Evolutionary conservation across 2,797 vertebrate species (phyloP).

Genomic region (Coluber constrictor): DNA sequence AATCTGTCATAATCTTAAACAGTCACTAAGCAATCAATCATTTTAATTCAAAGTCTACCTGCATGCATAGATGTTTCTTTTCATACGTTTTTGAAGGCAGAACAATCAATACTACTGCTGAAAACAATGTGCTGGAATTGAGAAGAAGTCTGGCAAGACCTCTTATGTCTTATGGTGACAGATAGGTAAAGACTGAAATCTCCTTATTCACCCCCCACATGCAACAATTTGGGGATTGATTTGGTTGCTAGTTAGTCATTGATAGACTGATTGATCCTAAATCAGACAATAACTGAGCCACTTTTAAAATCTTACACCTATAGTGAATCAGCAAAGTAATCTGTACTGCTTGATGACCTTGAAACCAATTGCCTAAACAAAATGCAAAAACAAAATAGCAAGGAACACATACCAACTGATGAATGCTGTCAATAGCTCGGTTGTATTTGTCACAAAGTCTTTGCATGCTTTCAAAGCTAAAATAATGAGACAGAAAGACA

Average conservation of each 20-base stretch:
- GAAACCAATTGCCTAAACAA: background rate
- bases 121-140: background rate
- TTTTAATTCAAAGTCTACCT: background rate
- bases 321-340: background rate
- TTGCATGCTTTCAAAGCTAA: conserved; percentile 99
- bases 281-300: background rate
- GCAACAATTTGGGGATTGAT: background rate
- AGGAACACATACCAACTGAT: conserved; percentile 86
- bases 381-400: fast-evolving
- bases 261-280: background rate
- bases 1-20: background rate
- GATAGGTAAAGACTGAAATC: background rate
- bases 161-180: background rate
- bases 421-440: conserved; percentile 98
- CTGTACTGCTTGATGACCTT: fast-evolving
- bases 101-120: background rate
- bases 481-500: background rate
- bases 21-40: background rate
- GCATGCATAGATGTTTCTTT: background rate
- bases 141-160: background rate
- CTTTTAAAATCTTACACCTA: background rate
- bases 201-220: background rate
- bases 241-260: background rate
- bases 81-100: background rate
- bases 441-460: conserved; percentile 99